Conservation (phyloP, 2,797 vertebrate species). For the Characodon lateralis region DNA sequence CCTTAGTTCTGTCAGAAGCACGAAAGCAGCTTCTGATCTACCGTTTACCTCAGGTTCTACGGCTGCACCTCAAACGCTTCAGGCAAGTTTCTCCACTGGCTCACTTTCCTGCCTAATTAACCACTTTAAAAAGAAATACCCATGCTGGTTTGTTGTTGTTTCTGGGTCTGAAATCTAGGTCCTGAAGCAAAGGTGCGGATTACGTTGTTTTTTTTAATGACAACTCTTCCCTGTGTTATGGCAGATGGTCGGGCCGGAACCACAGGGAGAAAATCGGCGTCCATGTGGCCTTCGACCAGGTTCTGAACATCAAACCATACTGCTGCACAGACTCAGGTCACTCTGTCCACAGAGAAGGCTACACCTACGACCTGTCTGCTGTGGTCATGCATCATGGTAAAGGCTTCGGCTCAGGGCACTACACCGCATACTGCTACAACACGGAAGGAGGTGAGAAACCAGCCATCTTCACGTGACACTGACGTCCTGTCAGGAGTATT, state of each 20-base stretch:
- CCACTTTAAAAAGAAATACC: background rate
- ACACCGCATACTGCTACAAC: conserved; percentile 99
- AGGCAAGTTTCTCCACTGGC: conserved; percentile 80
- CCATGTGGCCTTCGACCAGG: conserved; percentile 98
- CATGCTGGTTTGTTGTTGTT: background rate
- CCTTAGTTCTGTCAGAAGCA: conserved; percentile 95
- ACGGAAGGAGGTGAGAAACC: conserved; percentile 95
- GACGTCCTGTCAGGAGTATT: background rate
- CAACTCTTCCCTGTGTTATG: conserved; percentile 46
- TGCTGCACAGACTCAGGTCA: conserved; percentile 92
- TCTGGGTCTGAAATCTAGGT: background rate
- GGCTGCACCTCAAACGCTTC: conserved; percentile 99
- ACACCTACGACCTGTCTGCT: conserved; percentile 97
- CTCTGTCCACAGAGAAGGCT: conserved; percentile 89
- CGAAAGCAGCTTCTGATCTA: conserved; percentile 99
- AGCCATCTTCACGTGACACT: rapidly evolving
- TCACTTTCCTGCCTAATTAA: background rate
- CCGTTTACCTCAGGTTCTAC: conserved; percentile 99
- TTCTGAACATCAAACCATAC: conserved; percentile 98
- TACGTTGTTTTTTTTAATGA: conserved; percentile 7
- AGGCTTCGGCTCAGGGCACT: conserved; percentile 99
- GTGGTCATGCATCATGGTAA: conserved; percentile 99
- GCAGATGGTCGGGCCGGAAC: conserved; percentile 98
- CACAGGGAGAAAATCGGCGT: conserved; percentile 99
- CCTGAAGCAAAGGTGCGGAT: background rate